Base-by-base conservation (phyloP, 2,797 vertebrate genomes). In the Gymnothorax javanicus region DNA sequence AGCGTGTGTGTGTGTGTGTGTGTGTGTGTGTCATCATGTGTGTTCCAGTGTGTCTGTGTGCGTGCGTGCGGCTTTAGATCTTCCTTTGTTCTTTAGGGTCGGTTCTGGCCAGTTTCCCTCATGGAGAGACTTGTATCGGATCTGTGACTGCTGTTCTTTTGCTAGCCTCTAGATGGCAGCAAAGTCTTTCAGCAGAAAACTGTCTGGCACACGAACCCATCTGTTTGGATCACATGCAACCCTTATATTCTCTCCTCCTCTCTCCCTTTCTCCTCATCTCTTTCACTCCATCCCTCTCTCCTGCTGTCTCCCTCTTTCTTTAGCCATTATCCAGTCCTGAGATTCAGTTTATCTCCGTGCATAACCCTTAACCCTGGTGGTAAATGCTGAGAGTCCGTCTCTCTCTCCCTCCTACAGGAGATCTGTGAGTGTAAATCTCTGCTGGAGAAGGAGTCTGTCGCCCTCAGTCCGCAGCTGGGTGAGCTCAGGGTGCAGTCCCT, bases 401-500 rank as follows among this genome's bases (percentile, higher is more conserved):
- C 54, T 85, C 20, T 52, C 58, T 82, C 8, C 20, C 89, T 13
- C 17, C 79, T 33, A 50, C 89, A 99, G 98, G 97, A 97, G 89
- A 95, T 98, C 23, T 83, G 91, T 0, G 95, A 95, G 85, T 98
- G 97, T 89, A 92, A 92, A 6, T 4, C 88, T 0, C 89, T 95
- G 85, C 93, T 99, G 89, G 95, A 95, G 91, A 96, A 92, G 0
- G 96, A 97, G 89, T 93, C 95, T 0, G 0, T 93, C 8, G 93
- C 94, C 0, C 92, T 98, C 89, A 96, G 94, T 89, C 93, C 96
- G 0, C 94, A 92, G 59, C 94, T 97, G 57, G 96, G 96, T 4
- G 86, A 91, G 0, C 94, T 97, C 59, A 90, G 90, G 87, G 93
- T 98, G 33, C 84, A 98, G 79, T 95, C 95, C 0, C 96, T 99